Evolutionary conservation across 2,797 vertebrate genomes (phyloP).

Genomic region (Centroberyx gerrardi): DNA sequence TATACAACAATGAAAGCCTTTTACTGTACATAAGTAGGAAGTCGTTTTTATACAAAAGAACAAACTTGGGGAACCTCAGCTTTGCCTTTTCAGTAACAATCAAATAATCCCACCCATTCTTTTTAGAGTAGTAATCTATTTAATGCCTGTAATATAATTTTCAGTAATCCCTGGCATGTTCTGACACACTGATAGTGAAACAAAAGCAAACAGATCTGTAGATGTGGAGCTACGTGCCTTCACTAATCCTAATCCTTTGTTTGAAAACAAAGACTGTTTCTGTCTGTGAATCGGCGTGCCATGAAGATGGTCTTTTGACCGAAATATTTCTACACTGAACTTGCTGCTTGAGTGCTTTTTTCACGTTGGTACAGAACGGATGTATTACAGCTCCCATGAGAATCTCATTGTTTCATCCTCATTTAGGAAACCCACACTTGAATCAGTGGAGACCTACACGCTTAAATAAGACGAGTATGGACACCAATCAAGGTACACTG

Average conservation of each 20-base stretch:
- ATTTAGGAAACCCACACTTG: neutral
- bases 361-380: neutral
- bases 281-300: neutral
- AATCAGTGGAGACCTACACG: no score
- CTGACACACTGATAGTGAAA: neutral
- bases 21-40: no score
- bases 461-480: neutral
- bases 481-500: neutral
- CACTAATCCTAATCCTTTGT: neutral
- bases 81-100: neutral
- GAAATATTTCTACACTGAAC: neutral
- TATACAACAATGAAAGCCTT: no score
- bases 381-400: neutral
- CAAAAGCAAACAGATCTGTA: no score
- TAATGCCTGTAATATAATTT: neutral
- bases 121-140: conserved; percentile 9
- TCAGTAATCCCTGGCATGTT: neutral
- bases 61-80: neutral
- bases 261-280: neutral
- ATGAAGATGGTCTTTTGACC: neutral
- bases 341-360: no score
- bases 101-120: neutral
- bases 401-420: neutral
- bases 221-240: no score
- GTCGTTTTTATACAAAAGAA: no score